These are phyloP conservation scores for Holcopasites calliopsidis DNA, from an alignment of 1,140 invertebrate genomes.

Conservation along the genomic window DNA sequence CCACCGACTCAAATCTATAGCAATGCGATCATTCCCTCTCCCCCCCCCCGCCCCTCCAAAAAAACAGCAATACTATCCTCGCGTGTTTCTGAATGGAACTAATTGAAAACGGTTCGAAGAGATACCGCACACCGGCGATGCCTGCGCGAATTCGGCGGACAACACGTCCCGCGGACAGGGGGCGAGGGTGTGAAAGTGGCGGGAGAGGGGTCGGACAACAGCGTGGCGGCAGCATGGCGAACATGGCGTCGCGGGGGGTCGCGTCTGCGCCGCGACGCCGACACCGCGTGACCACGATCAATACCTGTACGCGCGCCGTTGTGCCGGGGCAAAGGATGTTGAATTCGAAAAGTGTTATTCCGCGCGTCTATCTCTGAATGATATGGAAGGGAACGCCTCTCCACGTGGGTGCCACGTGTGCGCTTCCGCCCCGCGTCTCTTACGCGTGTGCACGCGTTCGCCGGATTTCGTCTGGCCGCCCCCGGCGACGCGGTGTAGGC, in stretches of 20 bases:
- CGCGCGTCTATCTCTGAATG: slow-evolving; percentile 80
- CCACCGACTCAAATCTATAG: too few species aligned
- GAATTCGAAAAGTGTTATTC: slow-evolving; percentile 80
- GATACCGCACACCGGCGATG: too few species aligned
- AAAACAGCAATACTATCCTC: too few species aligned
- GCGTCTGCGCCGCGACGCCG: slow-evolving; percentile 69
- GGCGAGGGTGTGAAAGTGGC: neutral
- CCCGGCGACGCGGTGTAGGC: neutral
- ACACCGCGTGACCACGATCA: slow-evolving; percentile 78
- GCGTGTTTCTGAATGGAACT: too few species aligned
- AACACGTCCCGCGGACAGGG: slow-evolving; percentile 18
- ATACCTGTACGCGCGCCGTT: slow-evolving; percentile 69
- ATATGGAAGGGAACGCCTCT: slow-evolving; percentile 80
- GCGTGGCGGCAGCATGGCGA: slow-evolving; percentile 67
- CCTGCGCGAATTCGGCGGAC: slow-evolving; percentile 35
- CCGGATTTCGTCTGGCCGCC: slow-evolving; percentile 15
- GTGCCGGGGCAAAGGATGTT: slow-evolving; percentile 75
- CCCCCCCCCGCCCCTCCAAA: too few species aligned
- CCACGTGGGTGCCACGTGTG: slow-evolving; percentile 80
- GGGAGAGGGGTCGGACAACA: slow-evolving; percentile 50
- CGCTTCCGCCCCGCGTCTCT: slow-evolving; percentile 61
- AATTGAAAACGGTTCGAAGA: too few species aligned
- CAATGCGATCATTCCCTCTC: too few species aligned
- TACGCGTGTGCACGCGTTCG: slow-evolving; percentile 52
- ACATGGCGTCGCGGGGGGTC: slow-evolving; percentile 77